These are phyloP conservation scores for Drosophila neoperkinsi DNA, from an alignment of 2,888 invertebrate genomes.

Conservation along the genomic window DNA sequence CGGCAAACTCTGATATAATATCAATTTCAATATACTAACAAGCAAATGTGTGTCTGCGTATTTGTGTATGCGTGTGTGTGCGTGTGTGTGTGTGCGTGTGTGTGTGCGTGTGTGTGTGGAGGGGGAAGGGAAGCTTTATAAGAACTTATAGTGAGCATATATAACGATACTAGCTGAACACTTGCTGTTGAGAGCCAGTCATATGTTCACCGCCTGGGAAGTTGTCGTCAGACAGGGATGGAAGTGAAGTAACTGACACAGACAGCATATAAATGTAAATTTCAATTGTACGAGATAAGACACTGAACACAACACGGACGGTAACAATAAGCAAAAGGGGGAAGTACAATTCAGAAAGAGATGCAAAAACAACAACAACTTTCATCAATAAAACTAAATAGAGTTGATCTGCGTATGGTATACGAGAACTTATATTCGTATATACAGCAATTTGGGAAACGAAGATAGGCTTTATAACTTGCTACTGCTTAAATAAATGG, in stretches of 20 bases:
- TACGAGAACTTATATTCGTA: neutral
- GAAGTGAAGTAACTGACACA: slow-evolving; percentile 16
- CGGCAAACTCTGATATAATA: slow-evolving; percentile 64
- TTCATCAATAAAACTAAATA: neutral
- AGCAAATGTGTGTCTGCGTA: slow-evolving; percentile 55
- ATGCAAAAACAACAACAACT: neutral
- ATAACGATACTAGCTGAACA: slow-evolving; percentile 22
- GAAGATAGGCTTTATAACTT: neutral
- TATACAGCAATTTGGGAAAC: neutral
- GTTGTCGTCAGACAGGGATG: neutral
- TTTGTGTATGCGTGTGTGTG: slow-evolving; percentile 6
- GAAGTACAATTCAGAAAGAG: neutral
- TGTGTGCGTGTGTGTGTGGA: slow-evolving; percentile 33
- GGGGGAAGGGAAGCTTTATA: slow-evolving; percentile 14
- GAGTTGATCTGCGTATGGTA: neutral
- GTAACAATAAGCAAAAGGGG: neutral
- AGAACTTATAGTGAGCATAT: slow-evolving; percentile 35
- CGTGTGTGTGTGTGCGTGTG: neutral
- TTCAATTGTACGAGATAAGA: slow-evolving; percentile 46
- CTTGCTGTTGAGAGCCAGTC: slow-evolving; percentile 32
- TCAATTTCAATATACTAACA: slow-evolving; percentile 79
- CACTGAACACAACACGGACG: slow-evolving; percentile 4
- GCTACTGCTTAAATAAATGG: neutral
- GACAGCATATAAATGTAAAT: slow-evolving; percentile 61
- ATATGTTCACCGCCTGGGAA: slow-evolving; percentile 23